These are phyloP conservation scores for Tipula lateralis DNA, from an alignment of 2,888 invertebrate genomes.

Conservation along the genomic window DNA sequence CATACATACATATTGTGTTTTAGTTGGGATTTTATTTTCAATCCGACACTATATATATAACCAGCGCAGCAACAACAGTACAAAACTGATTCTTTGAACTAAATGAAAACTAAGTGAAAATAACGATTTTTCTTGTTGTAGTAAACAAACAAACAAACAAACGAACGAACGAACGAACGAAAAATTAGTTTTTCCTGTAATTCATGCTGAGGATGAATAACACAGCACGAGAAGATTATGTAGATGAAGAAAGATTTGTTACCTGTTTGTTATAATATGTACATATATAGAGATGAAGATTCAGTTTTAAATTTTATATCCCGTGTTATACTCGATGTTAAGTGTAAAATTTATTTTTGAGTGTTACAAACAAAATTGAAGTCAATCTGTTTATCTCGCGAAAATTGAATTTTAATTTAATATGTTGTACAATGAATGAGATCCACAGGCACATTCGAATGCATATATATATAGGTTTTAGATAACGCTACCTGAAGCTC, in stretches of 20 bases:
- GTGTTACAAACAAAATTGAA: neutral
- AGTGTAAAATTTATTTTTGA: neutral
- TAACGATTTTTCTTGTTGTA: neutral
- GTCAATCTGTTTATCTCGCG: neutral
- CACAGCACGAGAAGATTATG: neutral
- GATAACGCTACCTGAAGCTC: no score
- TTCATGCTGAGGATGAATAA: conserved; percentile 19
- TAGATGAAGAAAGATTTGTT: conserved; percentile 9
- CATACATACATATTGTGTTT: neutral
- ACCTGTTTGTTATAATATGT: neutral
- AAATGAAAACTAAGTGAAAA: conserved; percentile 14
- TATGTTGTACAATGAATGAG: no score
- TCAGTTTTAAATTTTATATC: neutral
- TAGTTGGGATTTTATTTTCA: neutral
- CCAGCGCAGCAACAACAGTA: neutral
- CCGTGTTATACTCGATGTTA: neutral
- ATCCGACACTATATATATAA: neutral
- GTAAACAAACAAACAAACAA: neutral
- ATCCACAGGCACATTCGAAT: no score
- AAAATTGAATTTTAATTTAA: conserved; percentile 11
- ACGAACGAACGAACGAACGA: neutral
- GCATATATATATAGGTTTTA: no score
- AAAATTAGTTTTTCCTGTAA: conserved; percentile 24
- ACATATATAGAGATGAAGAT: neutral
- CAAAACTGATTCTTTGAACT: neutral